phyloP scores from a whole-genome alignment of 2,888 invertebrate species.

The Cataglyphis cursor region DNA sequence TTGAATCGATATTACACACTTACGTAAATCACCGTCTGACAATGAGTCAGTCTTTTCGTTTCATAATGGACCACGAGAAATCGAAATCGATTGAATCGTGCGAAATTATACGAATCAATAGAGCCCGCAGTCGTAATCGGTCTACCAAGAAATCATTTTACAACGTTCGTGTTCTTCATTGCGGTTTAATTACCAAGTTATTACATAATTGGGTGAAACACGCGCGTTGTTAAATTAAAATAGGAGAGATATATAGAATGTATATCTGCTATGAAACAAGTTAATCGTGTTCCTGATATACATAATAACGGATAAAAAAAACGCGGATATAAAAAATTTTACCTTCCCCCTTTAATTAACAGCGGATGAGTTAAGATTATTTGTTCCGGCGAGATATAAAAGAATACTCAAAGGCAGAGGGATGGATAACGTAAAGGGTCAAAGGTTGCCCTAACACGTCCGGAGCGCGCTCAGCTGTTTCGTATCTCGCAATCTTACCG shows the following conservation, averaged over 20 bases:
- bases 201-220: conserved; percentile 79
- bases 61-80: conserved; percentile 37
- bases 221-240: conserved; percentile 27
- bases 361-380: background rate
- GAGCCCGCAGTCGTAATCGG: conserved; percentile 63
- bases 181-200: conserved; percentile 78
- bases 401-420: background rate
- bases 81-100: conserved; percentile 49
- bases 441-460: conserved; percentile 45
- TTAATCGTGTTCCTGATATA: background rate
- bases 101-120: conserved; percentile 42
- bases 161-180: conserved; percentile 66
- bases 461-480: conserved; percentile 14
- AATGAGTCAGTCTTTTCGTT: conserved; percentile 25
- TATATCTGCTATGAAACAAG: background rate
- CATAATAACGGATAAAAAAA: background rate
- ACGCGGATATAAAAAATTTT: background rate
- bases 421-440: conserved; percentile 26
- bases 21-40: conserved; percentile 42
- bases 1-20: conserved; percentile 29
- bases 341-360: background rate
- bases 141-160: conserved; percentile 70
- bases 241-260: background rate
- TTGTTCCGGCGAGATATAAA: background rate
- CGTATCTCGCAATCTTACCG: conserved; percentile 48